Evolutionary conservation across 2,888 invertebrate genomes (phyloP), one percentile per base, ranked within the genome.

Genomic region (Furcula furcula): DNA sequence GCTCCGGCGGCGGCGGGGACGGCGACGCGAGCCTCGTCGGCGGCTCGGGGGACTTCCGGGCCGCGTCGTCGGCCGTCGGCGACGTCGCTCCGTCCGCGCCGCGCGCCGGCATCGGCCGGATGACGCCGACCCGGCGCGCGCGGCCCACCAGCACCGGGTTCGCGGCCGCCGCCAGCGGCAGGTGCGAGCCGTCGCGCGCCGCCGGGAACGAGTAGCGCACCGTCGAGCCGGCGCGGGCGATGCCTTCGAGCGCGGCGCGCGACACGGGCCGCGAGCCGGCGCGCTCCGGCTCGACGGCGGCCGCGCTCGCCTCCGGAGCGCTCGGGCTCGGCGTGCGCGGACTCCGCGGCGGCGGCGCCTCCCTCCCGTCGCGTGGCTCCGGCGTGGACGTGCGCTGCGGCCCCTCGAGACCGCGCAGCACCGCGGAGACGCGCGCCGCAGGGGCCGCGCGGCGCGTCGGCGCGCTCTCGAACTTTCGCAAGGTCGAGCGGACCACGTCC

Each of bases 401-500:
- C 4, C 61, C 65, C 45, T 79, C 84, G 11, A 80, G 69, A 1
- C 79, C 79, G 14, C 74, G 76, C 50, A 81, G 65, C 19, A 82
- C 86, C 36, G 83, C 81, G 4, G 76, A 70, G 5, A 79, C 75
- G n/a, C 92, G 77, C 50, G 91, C 77, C 9, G 87, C 68, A 55
- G 90, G 90, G 4, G 88, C 77, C 44, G 85, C 68, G 13, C 91
- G 86, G 1, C 91, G 87, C 50, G 91, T 84, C 7, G 92, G 91
- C 1, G 91, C 89, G 26, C 90, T 90, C 74, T 97, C 97, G 81
- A 97, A 97, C 65, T 96, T 93, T 65, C 94, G 92, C 44, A 96
- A 91, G 7, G 96, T 94, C 41, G 95, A 94, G 60, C 95, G 95
- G 40, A 97, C 97, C 50, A 97, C 92, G 86, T 97, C 97, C 0